Percentiles rank a stretch among this genome's conserved stretches.
These are phyloP conservation scores for Synodontis membranacea DNA, from an alignment of 2,113 vertebrate species.

Conservation along the genomic window DNA sequence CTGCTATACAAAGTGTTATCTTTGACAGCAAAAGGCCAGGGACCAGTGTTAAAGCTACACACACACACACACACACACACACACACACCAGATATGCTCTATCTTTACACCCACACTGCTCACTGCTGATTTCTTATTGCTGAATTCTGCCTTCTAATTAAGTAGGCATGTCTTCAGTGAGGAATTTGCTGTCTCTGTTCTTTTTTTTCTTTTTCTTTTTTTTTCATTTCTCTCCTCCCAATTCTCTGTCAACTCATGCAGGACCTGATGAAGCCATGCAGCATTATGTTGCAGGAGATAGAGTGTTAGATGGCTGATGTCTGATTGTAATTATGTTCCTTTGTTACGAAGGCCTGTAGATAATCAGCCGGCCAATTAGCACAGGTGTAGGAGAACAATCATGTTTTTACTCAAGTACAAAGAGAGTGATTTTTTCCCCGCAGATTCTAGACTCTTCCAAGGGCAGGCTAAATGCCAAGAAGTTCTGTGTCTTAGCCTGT, in stretches of 20 bases:
- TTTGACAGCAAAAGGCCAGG: slow-evolving; percentile 10
- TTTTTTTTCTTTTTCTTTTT: background rate
- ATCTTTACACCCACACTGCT: background rate
- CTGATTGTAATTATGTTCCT: slow-evolving; percentile 33
- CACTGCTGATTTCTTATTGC: background rate
- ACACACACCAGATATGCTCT: background rate
- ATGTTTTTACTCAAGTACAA: slow-evolving; percentile 12
- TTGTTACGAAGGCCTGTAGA: background rate
- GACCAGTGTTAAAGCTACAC: background rate
- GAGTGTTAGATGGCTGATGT: slow-evolving; percentile 1
- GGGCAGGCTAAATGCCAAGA: background rate
- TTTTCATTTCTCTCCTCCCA: background rate
- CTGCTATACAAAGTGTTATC: slow-evolving; percentile 7
- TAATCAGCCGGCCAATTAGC: slow-evolving; percentile 6
- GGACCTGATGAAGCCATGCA: background rate
- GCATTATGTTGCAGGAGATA: background rate
- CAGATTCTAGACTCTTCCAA: background rate
- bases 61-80: slow-evolving; percentile 12
- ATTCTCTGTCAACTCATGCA: background rate
- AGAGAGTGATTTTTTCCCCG: background rate
- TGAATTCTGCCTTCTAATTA: background rate
- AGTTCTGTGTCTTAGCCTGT: no score
- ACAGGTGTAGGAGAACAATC: background rate
- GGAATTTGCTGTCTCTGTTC: background rate
- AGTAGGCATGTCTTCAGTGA: background rate